Percentiles rank a stretch among this genome's conserved stretches.
These are phyloP conservation scores for Proisotoma minuta DNA, from an alignment of 2,888 invertebrate genomes.

Conservation along the genomic window DNA sequence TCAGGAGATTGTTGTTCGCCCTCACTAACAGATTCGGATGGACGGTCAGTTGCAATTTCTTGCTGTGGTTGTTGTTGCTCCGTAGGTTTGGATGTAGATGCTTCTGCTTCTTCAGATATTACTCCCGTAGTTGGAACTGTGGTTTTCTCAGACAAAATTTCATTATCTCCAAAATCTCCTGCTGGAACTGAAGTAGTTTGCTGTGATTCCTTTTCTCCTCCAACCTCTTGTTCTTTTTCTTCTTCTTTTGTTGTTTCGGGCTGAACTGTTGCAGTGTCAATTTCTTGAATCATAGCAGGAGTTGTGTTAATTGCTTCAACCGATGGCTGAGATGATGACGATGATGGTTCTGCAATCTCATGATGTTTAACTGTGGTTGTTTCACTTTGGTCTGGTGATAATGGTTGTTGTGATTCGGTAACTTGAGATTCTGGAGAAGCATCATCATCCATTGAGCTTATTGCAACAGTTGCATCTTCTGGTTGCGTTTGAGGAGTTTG, in stretches of 20 bases:
- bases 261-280: no score
- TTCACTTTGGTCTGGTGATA: background rate
- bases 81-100: background rate
- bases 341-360: conserved; percentile 24
- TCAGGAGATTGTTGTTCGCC: conserved; percentile 25
- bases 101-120: conserved; percentile 17
- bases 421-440: background rate
- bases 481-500: conserved; percentile 17
- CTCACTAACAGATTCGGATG: conserved; percentile 20
- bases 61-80: background rate
- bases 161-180: no score
- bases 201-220: no score
- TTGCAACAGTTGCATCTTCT: conserved; percentile 43
- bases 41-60: background rate
- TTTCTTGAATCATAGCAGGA: no score
- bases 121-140: background rate
- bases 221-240: no score
- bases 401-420: background rate
- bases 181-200: no score
- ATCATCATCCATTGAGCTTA: conserved; percentile 15
- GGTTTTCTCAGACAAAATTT: no score
- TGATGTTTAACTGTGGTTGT: conserved; percentile 19
- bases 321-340: no score
- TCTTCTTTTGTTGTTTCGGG: no score
- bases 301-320: no score